These are phyloP conservation scores for Mesoligia furuncula DNA, from an alignment of 2,888 invertebrate species.

Conservation along the genomic window DNA sequence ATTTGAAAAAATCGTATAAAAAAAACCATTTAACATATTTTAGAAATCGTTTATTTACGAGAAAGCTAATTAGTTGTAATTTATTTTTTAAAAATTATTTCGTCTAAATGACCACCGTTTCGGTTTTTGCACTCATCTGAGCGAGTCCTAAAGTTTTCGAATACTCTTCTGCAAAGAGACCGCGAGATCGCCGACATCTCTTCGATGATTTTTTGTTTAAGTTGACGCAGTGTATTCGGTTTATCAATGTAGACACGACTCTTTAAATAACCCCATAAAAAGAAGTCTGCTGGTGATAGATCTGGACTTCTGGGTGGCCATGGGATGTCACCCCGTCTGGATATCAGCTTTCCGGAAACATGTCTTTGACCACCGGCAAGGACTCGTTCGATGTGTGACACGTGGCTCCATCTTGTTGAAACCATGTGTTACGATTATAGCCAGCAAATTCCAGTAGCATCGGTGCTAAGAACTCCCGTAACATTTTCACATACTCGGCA, in stretches of 20 bases:
- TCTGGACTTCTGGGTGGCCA: slow-evolving; percentile 60
- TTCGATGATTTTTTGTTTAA: slow-evolving; percentile 51
- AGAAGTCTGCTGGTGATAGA: slow-evolving; percentile 36
- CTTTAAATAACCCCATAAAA: slow-evolving; percentile 34
- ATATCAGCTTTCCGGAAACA: slow-evolving; percentile 52
- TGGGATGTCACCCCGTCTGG: slow-evolving; percentile 53
- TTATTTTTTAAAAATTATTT: no score
- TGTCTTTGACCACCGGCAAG: slow-evolving; percentile 51
- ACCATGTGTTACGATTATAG: slow-evolving; percentile 53
- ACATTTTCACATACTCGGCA: slow-evolving; percentile 50
- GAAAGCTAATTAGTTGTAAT: no score
- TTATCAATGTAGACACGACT: slow-evolving; percentile 47
- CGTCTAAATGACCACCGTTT: no score
- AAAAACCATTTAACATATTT: no score
- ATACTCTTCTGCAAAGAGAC: slow-evolving; percentile 20
- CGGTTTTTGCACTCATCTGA: neutral
- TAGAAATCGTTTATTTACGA: no score
- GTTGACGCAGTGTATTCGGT: slow-evolving; percentile 39
- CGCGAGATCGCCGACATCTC: neutral
- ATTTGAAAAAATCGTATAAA: no score
- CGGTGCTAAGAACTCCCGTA: slow-evolving; percentile 54
- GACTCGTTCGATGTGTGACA: slow-evolving; percentile 53
- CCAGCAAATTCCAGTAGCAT: slow-evolving; percentile 52
- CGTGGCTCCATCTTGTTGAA: slow-evolving; percentile 58
- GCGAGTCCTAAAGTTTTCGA: neutral